phyloP scores from a whole-genome alignment of 2,113 vertebrate genomes.

The Tursiops truncatus region DNA sequence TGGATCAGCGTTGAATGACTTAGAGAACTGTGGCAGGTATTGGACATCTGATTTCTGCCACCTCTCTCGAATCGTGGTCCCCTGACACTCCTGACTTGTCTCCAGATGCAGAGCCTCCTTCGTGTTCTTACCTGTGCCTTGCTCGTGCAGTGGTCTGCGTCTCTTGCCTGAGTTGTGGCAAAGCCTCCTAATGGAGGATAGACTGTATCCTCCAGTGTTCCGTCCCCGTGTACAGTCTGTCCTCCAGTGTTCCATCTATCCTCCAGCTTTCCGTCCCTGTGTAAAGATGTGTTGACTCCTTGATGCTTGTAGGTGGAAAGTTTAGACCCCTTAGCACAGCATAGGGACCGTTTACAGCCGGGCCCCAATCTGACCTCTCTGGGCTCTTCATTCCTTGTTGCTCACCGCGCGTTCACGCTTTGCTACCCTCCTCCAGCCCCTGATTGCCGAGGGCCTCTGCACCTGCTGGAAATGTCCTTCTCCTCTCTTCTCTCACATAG shows the following conservation, averaged over 20 bases:
- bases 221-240: neutral
- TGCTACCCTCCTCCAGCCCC: neutral
- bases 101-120: neutral
- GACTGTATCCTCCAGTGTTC: neutral
- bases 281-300: neutral
- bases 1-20: neutral
- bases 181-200: neutral
- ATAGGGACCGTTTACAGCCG: neutral
- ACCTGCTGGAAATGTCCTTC: neutral
- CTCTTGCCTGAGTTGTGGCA: neutral
- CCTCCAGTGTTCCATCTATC: neutral
- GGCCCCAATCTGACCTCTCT: neutral
- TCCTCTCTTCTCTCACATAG: neutral
- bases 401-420: fast-evolving
- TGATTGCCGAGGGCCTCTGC: neutral
- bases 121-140: neutral
- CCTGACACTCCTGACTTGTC: neutral
- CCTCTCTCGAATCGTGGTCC: neutral
- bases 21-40: neutral
- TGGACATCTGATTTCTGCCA: neutral
- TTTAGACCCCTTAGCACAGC: neutral
- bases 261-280: no score
- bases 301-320: neutral
- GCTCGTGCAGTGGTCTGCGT: neutral
- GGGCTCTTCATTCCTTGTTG: neutral